A percentile compares a stretch with the other conserved stretches of the same genome.
Conservation (phyloP, 2,888 invertebrate genomes). For the Leptogaster cylindrica region DNA sequence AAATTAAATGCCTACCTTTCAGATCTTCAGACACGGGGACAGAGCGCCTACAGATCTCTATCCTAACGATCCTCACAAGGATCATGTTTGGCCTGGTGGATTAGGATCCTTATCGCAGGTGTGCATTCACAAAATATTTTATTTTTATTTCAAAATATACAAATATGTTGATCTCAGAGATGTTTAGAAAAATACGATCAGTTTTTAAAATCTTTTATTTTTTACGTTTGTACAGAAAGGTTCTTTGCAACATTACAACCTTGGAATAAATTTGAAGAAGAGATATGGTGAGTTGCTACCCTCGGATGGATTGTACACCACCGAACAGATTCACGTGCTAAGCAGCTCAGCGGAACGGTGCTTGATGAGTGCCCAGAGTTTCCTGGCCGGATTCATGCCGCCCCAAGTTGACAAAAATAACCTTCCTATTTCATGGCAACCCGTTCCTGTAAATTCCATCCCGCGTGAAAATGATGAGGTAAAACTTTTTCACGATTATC, state of each 20-base stretch:
- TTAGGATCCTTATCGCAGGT: neutral
- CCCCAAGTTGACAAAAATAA: neutral
- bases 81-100: conserved; percentile 14
- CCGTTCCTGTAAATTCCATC: conserved; percentile 59
- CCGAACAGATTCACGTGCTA: conserved; percentile 68
- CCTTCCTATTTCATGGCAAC: conserved; percentile 31
- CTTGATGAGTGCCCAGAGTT: conserved; percentile 79
- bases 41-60: neutral
- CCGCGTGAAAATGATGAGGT: conserved; percentile 73
- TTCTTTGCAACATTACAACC: conserved; percentile 73
- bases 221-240: conserved; percentile 70
- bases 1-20: neutral
- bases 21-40: conserved; percentile 20
- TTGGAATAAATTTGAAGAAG: conserved; percentile 74
- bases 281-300: conserved; percentile 74
- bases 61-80: neutral
- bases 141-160: neutral
- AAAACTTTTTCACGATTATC: no score
- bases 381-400: conserved; percentile 19
- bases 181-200: no score
- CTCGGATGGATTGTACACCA: conserved; percentile 66
- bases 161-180: neutral
- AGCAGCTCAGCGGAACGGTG: conserved; percentile 86
- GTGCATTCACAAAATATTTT: no score
- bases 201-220: neutral